Evolutionary conservation across 2,888 invertebrate species (phyloP).

Genomic region (Melieria crassipennis): DNA sequence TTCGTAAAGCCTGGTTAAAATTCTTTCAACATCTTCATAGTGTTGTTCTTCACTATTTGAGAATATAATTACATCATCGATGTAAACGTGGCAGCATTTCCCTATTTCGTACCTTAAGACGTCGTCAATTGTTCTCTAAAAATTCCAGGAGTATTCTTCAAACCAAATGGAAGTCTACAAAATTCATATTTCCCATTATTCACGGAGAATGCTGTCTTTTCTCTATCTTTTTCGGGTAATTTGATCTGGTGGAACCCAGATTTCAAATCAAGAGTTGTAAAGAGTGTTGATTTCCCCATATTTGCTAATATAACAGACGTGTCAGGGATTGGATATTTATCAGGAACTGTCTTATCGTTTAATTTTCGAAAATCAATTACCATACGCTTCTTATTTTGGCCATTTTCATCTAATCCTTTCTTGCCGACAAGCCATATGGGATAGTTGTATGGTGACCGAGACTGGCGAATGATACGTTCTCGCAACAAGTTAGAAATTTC

Average conservation of each 20-base stretch:
- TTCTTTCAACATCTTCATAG: slow-evolving; percentile 1
- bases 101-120: slow-evolving; percentile 31
- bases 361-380: slow-evolving; percentile 32
- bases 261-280: no score
- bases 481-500: background rate
- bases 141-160: slow-evolving; percentile 30
- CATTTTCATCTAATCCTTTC: slow-evolving; percentile 23
- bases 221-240: slow-evolving; percentile 19
- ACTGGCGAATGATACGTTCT: slow-evolving; percentile 10
- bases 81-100: slow-evolving; percentile 29
- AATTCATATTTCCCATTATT: slow-evolving; percentile 37
- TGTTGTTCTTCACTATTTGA: slow-evolving; percentile 13
- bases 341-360: slow-evolving; percentile 15
- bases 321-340: no score
- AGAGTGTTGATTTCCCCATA: no score
- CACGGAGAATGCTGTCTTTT: slow-evolving; percentile 24
- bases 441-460: background rate
- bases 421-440: background rate
- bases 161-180: slow-evolving; percentile 11
- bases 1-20: background rate
- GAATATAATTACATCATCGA: slow-evolving; percentile 26
- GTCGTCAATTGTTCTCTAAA: slow-evolving; percentile 36
- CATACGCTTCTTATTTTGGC: slow-evolving; percentile 16
- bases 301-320: no score
- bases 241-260: no score